A percentile compares a stretch with the other conserved stretches of the same genome.
These are phyloP conservation scores for Trogon melanurus DNA, from an alignment of 2,113 vertebrate genomes.

Conservation along the genomic window DNA sequence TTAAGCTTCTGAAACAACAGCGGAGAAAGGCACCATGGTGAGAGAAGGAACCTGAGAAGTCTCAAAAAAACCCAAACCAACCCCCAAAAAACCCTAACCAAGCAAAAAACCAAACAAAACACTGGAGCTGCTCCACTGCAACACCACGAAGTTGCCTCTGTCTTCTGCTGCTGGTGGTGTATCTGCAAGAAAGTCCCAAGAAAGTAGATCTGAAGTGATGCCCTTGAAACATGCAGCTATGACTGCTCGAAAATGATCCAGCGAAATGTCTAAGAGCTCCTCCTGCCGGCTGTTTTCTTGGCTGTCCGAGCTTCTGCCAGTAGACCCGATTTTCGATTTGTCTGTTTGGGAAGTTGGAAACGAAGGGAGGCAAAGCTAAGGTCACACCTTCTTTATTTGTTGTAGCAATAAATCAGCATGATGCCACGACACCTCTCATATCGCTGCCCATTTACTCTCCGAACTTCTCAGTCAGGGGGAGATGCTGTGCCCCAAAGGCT, in stretches of 20 bases:
- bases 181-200: neutral
- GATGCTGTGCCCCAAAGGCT: neutral
- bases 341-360: neutral
- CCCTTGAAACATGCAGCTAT: neutral
- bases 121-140: neutral
- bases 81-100: too few species aligned
- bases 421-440: rapidly evolving
- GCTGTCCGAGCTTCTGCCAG: neutral
- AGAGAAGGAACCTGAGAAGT: neutral
- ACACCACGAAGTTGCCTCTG: neutral
- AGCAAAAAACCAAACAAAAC: neutral
- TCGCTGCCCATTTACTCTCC: neutral
- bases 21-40: neutral
- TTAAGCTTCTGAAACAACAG: neutral
- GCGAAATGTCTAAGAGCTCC: constrained; percentile 41
- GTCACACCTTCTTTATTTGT: neutral
- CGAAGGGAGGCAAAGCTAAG: neutral
- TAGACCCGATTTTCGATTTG: rapidly evolving
- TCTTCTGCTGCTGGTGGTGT: neutral
- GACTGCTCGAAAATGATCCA: neutral
- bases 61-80: too few species aligned
- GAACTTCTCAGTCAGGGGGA: neutral
- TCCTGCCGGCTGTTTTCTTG: constrained; percentile 43
- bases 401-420: neutral
- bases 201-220: neutral